These are phyloP conservation scores for Linnaemya tessellans DNA, from an alignment of 2,888 invertebrate genomes.

Conservation along the genomic window DNA sequence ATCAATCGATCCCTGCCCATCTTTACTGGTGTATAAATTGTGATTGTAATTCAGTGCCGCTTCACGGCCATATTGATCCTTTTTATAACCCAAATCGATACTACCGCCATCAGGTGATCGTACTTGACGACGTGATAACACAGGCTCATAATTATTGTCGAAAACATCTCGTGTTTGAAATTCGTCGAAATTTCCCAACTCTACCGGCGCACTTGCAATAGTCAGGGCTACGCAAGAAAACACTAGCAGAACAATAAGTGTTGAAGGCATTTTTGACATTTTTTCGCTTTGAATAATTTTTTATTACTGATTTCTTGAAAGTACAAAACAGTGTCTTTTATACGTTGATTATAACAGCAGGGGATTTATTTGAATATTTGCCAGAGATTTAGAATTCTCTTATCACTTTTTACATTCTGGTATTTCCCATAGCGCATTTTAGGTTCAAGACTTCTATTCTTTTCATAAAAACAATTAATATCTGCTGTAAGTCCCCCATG, in stretches of 20 bases:
- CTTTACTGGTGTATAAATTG: constrained; percentile 49
- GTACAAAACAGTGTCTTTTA: not conserved
- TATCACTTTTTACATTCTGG: not conserved
- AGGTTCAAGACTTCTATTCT: not conserved
- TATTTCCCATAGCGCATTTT: not conserved
- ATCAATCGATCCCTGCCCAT: constrained; percentile 54
- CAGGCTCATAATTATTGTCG: not conserved
- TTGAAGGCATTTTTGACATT: constrained; percentile 5
- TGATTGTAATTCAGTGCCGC: constrained; percentile 45
- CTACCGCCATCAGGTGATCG: constrained; percentile 46
- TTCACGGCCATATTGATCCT: constrained; percentile 49
- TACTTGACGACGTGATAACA: not conserved
- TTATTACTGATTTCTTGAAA: not conserved
- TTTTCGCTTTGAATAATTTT: not conserved
- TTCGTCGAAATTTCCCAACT: not conserved
- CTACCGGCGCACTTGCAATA: not conserved
- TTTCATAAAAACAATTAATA: not conserved
- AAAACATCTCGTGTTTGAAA: constrained; percentile 10
- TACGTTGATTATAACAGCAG: not conserved
- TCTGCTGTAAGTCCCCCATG: not conserved
- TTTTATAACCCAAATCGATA: constrained; percentile 16
- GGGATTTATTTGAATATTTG: constrained; percentile 7
- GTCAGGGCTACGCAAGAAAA: constrained; percentile 3
- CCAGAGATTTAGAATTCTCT: not conserved
- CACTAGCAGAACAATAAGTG: constrained; percentile 15